phyloP scores from a whole-genome alignment of 2,113 vertebrate species.

The Hyla sarda region DNA sequence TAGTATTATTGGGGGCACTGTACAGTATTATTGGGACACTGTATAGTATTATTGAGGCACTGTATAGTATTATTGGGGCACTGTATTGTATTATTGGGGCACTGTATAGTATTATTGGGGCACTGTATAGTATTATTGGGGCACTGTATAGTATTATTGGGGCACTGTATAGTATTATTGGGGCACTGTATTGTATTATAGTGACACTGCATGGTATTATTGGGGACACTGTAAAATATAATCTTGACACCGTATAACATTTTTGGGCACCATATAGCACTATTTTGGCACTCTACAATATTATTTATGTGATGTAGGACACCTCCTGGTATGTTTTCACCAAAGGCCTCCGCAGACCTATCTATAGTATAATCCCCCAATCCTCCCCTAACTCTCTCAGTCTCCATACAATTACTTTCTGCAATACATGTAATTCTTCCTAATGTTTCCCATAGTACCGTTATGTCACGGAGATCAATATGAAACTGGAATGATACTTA shows the following conservation, averaged over 20 bases:
- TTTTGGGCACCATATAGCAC: background rate
- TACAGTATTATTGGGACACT: background rate
- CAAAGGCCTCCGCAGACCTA: background rate
- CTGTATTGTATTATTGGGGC: background rate
- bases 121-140: no score
- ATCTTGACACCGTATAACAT: no score
- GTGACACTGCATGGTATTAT: background rate
- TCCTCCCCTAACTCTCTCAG: background rate
- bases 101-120: background rate
- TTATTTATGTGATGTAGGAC: background rate
- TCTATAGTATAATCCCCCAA: background rate
- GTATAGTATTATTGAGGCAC: background rate
- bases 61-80: no score
- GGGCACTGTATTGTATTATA: background rate
- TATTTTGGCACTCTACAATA: background rate
- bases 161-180: no score
- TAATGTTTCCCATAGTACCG: background rate
- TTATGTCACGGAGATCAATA: slow-evolving; percentile 6
- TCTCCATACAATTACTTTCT: background rate
- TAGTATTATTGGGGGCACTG: background rate
- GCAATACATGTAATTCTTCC: background rate
- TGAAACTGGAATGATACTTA: slow-evolving; percentile 8
- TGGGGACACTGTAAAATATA: no score
- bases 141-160: no score
- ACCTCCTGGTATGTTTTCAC: no score